Base-by-base conservation (phyloP, 2,797 vertebrate genomes). In the Clarias laeviceps region DNA sequence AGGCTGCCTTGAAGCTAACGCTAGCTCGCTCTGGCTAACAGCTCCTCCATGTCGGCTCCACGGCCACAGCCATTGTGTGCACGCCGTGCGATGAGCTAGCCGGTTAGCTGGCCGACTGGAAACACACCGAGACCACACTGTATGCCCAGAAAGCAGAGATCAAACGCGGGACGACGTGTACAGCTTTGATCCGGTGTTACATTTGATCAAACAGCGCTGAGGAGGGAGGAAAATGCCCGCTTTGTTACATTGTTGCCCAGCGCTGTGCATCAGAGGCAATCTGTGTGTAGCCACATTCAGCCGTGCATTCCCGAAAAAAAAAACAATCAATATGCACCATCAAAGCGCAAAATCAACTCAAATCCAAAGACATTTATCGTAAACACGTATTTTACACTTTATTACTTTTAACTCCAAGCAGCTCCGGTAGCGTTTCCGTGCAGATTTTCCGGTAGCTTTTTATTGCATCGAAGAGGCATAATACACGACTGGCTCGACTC, bases 391-490 rank as follows among this genome's bases (percentile, higher is more conserved):
- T 84, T 80, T 94, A 95, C 94, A 95, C 95, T 94, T 94, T 92
- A 95, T 96, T 96, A 96, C 95, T 94, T 94, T 89, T 82, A 54
- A 94, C 92, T 92, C 94, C 94, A 78, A 87, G 95, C 94, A 90
- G 95, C 94, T 95, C 93, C 94, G 88, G 94, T 94, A 92, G 92
- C 93, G 95, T 92, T 93, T 94, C 94, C 94, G 93, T 91, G 93
- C 90, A 91, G 95, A 92, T 94, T 95, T 96, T 94, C 95, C 93
- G 92, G 90, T 91, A 93, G 94, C 92, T 96, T 95, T 74, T 97
- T 96, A 95, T 95, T 96, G 96, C 96, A 96, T 94, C 97, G 93
- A 94, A 96, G 96, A 96, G 97, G 96, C 96, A 97, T 96, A 97
- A 97, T 95, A 97, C 97, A 97, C 95, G 96, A 83, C 88, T 89